A percentile compares a stretch with the other conserved stretches of the same genome.
phyloP scores from a whole-genome alignment of 2,888 invertebrate genomes.

The Nomada fucata region DNA sequence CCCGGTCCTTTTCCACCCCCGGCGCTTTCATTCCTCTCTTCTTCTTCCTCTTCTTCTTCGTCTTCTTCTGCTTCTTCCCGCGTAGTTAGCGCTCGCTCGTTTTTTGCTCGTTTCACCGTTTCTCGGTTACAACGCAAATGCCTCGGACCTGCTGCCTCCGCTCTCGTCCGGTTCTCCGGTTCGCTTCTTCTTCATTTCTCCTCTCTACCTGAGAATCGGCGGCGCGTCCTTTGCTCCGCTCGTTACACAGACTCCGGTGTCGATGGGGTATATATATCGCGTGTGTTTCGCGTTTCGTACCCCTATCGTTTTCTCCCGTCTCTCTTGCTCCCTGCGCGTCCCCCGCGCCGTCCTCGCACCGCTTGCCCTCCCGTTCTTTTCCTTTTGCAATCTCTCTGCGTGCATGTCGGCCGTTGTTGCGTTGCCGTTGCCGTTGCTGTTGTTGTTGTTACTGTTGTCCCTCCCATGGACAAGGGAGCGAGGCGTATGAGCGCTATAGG shows the following conservation, averaged over 20 bases:
- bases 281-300: conserved; percentile 77
- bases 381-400: conserved; percentile 63
- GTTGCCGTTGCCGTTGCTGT: conserved; percentile 59
- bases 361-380: conserved; percentile 19
- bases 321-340: conserved; percentile 6
- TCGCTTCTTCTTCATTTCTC: conserved; percentile 61
- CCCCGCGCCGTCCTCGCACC: conserved; percentile 30
- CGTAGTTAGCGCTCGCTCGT: conserved; percentile 31
- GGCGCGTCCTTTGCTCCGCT: conserved; percentile 58
- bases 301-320: conserved; percentile 52
- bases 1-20: not conserved
- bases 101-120: conserved; percentile 66
- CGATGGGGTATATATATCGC: conserved; percentile 78
- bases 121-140: conserved; percentile 53
- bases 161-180: conserved; percentile 7
- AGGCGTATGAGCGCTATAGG: conserved; percentile 78
- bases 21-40: not conserved
- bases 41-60: not conserved
- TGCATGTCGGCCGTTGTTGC: conserved; percentile 67
- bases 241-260: conserved; percentile 71
- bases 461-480: conserved; percentile 70
- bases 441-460: conserved; percentile 65
- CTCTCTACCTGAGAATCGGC: conserved; percentile 62
- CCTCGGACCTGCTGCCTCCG: conserved; percentile 28
- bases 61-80: not conserved